Evolutionary conservation across 2,797 vertebrate species (phyloP), one percentile per base, ranked within the genome.

Genomic region (Falco naumanni): DNA sequence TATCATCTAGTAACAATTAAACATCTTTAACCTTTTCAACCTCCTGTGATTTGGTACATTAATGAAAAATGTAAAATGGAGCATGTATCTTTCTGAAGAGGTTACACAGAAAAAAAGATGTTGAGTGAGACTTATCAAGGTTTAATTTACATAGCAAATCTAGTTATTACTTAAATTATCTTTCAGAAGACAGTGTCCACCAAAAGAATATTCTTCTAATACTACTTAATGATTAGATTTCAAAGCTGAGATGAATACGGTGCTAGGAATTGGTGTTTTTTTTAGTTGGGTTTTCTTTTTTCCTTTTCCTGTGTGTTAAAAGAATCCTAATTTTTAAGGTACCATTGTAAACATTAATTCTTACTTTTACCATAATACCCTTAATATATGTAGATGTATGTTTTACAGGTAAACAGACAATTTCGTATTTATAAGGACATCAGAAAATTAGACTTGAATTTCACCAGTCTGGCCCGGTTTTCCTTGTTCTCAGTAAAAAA

Each of bases 11-110:
- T 63, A 94, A 86, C 95, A 97, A 96, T 97, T 97, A 97, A 95
- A 78, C 88, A 89, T 94, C 93, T 97, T 97, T 96, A 97, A 97
- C 95, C 96, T 96, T 97, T 95, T 90, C 91, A 96, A 82, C 94
- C 78, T 94, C 78, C 45, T 75, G 68, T 97, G 96, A 91, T 95
- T 85, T 94, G 84, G 64, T 68, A 37, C 54, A 59, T 96, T 97
- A 96, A 97, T 95, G 93, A 95, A 96, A 95, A 92, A 84, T 57
- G 53, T 81, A 85, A 81, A 95, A 77, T 6, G 24, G 28, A 81
- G 15, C 21, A 3, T 61, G 39, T 37, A 34, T 91, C 70, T 83
- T 89, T 83, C 69, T 85, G 51, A 80, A 95, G 94, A 91, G 81
- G 70, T 94, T 87, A 65, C 64, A 37, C 13, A 37, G n/a, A 39